Conservation (phyloP, 2,888 invertebrate genomes). For the Clusia tigrina region DNA sequence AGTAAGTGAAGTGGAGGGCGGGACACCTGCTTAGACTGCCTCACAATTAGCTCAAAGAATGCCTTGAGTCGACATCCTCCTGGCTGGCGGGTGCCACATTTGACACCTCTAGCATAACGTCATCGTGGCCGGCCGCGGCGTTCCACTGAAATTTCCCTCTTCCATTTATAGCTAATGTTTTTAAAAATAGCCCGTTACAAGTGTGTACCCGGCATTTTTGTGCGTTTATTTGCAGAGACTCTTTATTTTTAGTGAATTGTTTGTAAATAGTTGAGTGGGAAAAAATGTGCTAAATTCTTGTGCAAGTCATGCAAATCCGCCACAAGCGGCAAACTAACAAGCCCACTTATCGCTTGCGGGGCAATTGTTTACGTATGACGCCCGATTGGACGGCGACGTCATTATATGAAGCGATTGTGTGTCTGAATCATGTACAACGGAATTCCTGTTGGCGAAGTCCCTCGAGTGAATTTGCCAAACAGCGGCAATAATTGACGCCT, state of each 20-base stretch:
- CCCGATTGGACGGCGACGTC: no score
- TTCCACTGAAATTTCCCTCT: neutral
- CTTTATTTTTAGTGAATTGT: neutral
- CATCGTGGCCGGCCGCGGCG: neutral
- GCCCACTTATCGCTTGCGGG: no score
- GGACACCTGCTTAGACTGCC: no score
- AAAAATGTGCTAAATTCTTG: neutral
- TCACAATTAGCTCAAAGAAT: slow-evolving; percentile 22
- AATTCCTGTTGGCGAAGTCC: no score
- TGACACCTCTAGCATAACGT: slow-evolving; percentile 2
- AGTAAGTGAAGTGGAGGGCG: slow-evolving; percentile 20
- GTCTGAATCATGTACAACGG: no score
- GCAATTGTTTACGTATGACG: no score
- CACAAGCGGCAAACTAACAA: no score
- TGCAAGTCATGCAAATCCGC: no score
- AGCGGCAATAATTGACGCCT: no score
- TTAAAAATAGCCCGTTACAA: neutral
- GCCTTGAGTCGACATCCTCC: slow-evolving; percentile 21
- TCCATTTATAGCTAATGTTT: neutral
- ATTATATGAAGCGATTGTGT: no score
- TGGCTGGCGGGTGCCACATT: neutral
- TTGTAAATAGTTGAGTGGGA: neutral
- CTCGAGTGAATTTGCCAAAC: no score
- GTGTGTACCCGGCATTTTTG: neutral
- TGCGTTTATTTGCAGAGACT: neutral